Conservation (phyloP, 2,888 invertebrate genomes). For the Agrypnus murinus region DNA sequence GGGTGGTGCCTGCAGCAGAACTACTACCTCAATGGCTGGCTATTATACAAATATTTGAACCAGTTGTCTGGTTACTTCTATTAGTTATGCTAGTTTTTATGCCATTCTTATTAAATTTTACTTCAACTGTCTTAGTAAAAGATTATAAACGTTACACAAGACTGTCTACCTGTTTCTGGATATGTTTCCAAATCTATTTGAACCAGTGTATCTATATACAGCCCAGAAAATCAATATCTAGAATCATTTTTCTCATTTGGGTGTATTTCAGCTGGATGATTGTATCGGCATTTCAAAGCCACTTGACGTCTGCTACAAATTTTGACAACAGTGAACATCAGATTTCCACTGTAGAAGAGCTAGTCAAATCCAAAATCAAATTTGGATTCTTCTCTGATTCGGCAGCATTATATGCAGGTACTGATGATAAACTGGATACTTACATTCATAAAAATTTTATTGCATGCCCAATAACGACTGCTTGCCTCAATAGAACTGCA, state of each 20-base stretch:
- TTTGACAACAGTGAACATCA: not conserved
- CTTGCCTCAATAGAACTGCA: slow-evolving; percentile 24
- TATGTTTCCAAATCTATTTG: not conserved
- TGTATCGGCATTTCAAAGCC: not conserved
- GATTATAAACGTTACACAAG: not conserved
- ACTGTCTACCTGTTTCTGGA: not conserved
- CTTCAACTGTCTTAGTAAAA: not conserved
- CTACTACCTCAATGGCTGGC: slow-evolving; percentile 19
- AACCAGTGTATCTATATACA: not conserved
- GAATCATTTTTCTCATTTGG: not conserved
- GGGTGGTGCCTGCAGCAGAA: slow-evolving; percentile 38
- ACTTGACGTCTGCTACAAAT: not conserved
- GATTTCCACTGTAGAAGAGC: not conserved
- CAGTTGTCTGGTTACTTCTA: slow-evolving; percentile 4
- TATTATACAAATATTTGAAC: slow-evolving; percentile 30
- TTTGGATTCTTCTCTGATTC: not conserved
- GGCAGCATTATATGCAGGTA: not conserved
- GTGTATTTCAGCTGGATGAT: not conserved
- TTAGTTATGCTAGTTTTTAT: not conserved
- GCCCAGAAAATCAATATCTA: not conserved
- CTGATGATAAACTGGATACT: not conserved
- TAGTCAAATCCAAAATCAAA: not conserved
- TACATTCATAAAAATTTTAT: slow-evolving; percentile 17
- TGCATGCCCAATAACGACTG: not conserved
- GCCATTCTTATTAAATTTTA: not conserved